A percentile compares a stretch with the other conserved stretches of the same genome.
These are phyloP conservation scores for Prionailurus viverrinus DNA, from an alignment of 2,113 vertebrate genomes.

Conservation along the genomic window DNA sequence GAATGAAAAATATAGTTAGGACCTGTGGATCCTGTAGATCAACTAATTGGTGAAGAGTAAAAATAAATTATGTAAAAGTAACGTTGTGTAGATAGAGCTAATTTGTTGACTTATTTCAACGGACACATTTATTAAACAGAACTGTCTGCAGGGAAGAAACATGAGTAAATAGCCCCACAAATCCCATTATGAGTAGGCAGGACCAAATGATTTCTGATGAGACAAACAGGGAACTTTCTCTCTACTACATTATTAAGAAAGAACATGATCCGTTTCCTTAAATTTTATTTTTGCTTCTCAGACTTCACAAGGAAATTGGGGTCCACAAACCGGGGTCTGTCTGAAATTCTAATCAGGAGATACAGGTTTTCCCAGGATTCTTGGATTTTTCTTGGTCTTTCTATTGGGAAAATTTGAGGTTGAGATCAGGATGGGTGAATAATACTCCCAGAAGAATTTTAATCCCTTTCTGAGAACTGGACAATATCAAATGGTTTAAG, in stretches of 20 bases:
- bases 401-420: background rate
- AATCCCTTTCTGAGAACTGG: background rate
- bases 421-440: background rate
- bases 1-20: constrained; percentile 4
- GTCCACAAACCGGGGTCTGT: background rate
- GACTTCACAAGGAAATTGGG: background rate
- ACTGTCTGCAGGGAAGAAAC: background rate
- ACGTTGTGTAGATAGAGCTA: background rate
- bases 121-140: background rate
- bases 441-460: background rate
- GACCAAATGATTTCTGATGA: constrained; percentile 50
- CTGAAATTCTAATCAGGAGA: background rate
- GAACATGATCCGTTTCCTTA: background rate
- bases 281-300: constrained; percentile 33
- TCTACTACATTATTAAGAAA: background rate
- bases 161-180: background rate
- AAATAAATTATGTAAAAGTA: constrained; percentile 31
- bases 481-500: background rate
- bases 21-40: background rate
- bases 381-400: background rate
- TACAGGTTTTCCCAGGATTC: background rate
- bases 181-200: background rate
- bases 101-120: constrained; percentile 1
- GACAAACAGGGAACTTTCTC: background rate
- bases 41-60: background rate